A percentile compares a stretch with the other conserved stretches of the same genome.
These are phyloP conservation scores for Spheniscus humboldti DNA, from an alignment of 2,797 vertebrate species.

Conservation along the genomic window DNA sequence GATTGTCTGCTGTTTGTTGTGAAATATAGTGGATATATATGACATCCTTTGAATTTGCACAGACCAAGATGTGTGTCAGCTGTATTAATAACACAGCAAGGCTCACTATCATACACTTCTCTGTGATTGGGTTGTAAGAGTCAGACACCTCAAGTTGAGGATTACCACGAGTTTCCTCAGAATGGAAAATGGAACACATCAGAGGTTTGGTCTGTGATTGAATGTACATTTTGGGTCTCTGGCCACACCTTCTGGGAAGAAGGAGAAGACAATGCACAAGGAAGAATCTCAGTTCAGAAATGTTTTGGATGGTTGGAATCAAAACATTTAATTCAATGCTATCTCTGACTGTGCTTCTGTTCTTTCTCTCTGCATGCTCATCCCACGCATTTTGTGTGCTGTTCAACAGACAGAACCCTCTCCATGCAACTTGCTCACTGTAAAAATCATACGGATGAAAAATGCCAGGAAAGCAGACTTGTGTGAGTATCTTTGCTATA, in stretches of 20 bases:
- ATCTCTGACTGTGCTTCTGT: not conserved
- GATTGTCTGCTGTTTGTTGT: not conserved
- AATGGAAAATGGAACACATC: not conserved
- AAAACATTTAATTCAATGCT: not conserved
- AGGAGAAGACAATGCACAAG: not conserved
- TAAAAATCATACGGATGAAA: slow-evolving; percentile 68
- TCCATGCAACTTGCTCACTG: slow-evolving; percentile 62
- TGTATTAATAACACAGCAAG: not conserved
- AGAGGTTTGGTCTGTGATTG: not conserved
- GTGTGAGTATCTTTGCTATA: slow-evolving; percentile 50
- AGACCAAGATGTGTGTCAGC: not conserved
- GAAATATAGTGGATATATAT: not conserved
- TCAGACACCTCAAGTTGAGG: not conserved
- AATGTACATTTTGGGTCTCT: not conserved
- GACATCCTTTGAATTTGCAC: not conserved
- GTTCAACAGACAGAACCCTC: slow-evolving; percentile 40
- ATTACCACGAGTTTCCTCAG: not conserved
- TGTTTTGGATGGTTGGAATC: not conserved
- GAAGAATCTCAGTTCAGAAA: not conserved
- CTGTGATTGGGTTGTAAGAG: not conserved
- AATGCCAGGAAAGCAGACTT: slow-evolving; percentile 68
- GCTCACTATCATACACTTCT: not conserved
- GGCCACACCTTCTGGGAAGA: not conserved
- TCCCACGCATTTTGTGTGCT: not conserved
- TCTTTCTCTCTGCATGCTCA: not conserved